Evolutionary conservation across 2,888 invertebrate species (phyloP), one percentile per base, ranked within the genome.

Genomic region (Hypomecis atomaria): DNA sequence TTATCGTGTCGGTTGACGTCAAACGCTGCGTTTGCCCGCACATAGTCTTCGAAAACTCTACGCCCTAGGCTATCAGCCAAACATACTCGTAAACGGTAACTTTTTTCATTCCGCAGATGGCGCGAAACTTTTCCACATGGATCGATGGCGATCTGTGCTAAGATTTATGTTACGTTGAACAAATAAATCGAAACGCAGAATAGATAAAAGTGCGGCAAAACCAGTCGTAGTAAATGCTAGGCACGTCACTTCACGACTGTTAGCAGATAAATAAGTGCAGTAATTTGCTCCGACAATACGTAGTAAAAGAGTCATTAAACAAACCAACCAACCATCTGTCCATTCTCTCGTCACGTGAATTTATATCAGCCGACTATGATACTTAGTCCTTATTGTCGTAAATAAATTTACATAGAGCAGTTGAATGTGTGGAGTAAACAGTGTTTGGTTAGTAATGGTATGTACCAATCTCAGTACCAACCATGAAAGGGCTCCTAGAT

Each of bases 271-370:
- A 66, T 69, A 65, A 63, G 50, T 66, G 64, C 57, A 62, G 62
- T 49, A 59, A 62, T 69, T 62, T 65, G 49, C 57, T 62, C 59
- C 36, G 62, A 70, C 70, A 70, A 67, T 62, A 56, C 57, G 55
- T 62, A 60, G 53, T 69, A 69, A 67, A 58, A 68, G 56, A 66
- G 57, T 61, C 62, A 62, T 66, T 66, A 62, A 65, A 54, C 49
- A 59, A 63, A 67, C 54, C 54, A 38, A n/a, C 55, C 49, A 47
- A 45, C 64, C 65, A 52, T 63, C 55, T 61, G 66, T 50, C 47
- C 60, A 66, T 69, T 63, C 62, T 45, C 55, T 59, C 59, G 43
- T 63, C 66, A 66, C 61, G 69, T 69, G 63, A 37, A 13, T 55
- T 36, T 48, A 7, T 48, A 57, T 38, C 34, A 58, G 42, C 33